A percentile compares a stretch with the other conserved stretches of the same genome.
Conservation (phyloP, 2,797 vertebrate genomes). For the Telmatherina bonti region DNA sequence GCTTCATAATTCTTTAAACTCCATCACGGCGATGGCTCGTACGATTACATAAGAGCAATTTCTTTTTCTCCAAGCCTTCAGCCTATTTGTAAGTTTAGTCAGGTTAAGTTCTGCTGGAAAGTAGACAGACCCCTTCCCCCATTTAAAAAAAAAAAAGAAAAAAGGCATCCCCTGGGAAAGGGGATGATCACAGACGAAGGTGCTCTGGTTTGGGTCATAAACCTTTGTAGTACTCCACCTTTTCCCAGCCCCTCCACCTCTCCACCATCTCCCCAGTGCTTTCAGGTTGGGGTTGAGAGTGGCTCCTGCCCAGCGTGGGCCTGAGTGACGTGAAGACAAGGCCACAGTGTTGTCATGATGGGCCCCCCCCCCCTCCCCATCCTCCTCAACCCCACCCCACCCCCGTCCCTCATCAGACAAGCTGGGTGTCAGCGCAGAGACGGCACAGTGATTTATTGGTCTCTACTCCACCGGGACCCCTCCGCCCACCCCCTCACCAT, state of each 20-base stretch:
- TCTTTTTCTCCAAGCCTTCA: background rate
- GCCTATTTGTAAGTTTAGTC: too few relatives aligned
- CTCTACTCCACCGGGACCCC: conserved; percentile 74
- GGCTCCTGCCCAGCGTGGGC: conserved; percentile 59
- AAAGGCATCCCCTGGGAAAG: conserved; percentile 1
- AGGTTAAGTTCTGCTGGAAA: background rate
- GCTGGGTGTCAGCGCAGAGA: conserved; percentile 80
- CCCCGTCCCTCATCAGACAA: conserved; percentile 78
- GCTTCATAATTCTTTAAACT: background rate
- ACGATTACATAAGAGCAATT: background rate
- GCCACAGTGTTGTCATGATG: conserved; percentile 72
- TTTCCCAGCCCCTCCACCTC: conserved; percentile 3
- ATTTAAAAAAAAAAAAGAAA: background rate
- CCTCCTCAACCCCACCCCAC: conserved; percentile 35
- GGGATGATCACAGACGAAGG: conserved; percentile 19
- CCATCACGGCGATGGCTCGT: background rate
- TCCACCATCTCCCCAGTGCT: conserved; percentile 21
- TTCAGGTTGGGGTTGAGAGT: conserved; percentile 43
- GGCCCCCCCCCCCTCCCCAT: conserved; percentile 10
- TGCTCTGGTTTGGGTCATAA: conserved; percentile 34
- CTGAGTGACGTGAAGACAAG: conserved; percentile 80
- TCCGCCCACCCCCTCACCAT: conserved; percentile 8
- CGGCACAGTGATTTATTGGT: conserved; percentile 83
- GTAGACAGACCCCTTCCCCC: background rate
- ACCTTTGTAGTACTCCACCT: conserved; percentile 29